Evolutionary conservation across 2,888 invertebrate species (phyloP), one percentile per base, ranked within the genome.

Genomic region (Campoletis raptor): DNA sequence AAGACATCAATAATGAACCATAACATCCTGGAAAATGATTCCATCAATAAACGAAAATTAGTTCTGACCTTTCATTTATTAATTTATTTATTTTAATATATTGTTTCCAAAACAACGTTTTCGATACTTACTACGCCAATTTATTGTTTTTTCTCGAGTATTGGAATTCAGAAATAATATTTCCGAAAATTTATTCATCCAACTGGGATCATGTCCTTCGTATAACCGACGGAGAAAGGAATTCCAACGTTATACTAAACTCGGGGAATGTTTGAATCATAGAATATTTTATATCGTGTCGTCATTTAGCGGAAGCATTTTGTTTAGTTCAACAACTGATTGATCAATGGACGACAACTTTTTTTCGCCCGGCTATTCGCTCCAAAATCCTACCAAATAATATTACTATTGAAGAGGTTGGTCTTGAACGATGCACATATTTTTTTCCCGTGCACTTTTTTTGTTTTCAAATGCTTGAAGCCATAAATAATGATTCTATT

Each of bases 1-100:
- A 61, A 30, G 15, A 30, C 61, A 4, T 6, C 30, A 24, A 61
- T 30, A 61, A 61, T 30, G 15, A 7, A 30, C 12, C 30, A 61
- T 30, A 61, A 30, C n/a, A 69, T 69, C 21, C 69, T 69, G 69
- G 69, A 45, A 4, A 30, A 61, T 15, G n/a, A 24, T 42, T 45
- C 42, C 10, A 45, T 69, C 21, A n/a, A 69, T 42, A 42, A 12
- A 24, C 69, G 6, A 69, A 69, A 42, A 40, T 69, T 10, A 45
- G 4, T 69, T 10, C 12, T 69, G 42, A 12, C n/a, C 10, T 57
- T 67, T 15, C 5, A 36, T 37, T 64, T 30, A 30, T 30, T 30
- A 2, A 30, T 18, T 15, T 64, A 9, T 21, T 40, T 36, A 2
- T 0, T 67, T 67, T n/a, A 3, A 24, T 24, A 21, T 6, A 40